Conservation (phyloP, 2,888 invertebrate genomes). For the Synanthedon vespiformis region DNA sequence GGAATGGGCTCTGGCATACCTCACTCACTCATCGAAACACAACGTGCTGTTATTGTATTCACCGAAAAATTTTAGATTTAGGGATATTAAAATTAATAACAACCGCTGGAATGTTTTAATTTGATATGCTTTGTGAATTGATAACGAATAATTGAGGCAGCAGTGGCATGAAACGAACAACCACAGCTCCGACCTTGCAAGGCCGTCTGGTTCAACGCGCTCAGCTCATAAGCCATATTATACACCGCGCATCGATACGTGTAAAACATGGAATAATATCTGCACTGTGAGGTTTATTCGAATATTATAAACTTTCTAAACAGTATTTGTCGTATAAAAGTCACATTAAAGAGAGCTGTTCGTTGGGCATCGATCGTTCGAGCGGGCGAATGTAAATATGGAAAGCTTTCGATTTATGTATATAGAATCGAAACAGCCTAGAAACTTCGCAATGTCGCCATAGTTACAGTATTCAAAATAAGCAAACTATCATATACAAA, state of each 20-base stretch:
- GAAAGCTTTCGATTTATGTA: conserved; percentile 26
- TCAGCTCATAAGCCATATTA: not conserved
- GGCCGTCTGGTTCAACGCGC: conserved; percentile 18
- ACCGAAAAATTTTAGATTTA: too few relatives aligned
- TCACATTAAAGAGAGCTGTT: too few relatives aligned
- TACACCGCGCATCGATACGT: not conserved
- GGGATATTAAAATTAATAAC: too few relatives aligned
- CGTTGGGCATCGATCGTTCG: conserved; percentile 20
- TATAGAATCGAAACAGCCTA: conserved; percentile 1
- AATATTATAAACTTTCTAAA: not conserved
- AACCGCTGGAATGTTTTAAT: too few relatives aligned
- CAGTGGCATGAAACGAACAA: too few relatives aligned
- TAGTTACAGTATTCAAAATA: not conserved
- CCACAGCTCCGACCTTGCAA: conserved; percentile 27
- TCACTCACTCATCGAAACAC: too few relatives aligned
- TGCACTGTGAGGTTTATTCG: too few relatives aligned
- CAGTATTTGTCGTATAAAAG: not conserved
- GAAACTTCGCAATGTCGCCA: conserved; percentile 24
- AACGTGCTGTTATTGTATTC: too few relatives aligned
- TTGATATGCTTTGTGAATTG: too few relatives aligned
- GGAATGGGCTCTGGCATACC: too few relatives aligned
- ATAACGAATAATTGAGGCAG: too few relatives aligned
- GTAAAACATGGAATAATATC: not conserved
- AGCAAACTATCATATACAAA: too few relatives aligned
- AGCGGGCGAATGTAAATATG: not conserved